Base-by-base conservation (phyloP, 2,113 vertebrate genomes). In the Glaucidium brasilianum region DNA sequence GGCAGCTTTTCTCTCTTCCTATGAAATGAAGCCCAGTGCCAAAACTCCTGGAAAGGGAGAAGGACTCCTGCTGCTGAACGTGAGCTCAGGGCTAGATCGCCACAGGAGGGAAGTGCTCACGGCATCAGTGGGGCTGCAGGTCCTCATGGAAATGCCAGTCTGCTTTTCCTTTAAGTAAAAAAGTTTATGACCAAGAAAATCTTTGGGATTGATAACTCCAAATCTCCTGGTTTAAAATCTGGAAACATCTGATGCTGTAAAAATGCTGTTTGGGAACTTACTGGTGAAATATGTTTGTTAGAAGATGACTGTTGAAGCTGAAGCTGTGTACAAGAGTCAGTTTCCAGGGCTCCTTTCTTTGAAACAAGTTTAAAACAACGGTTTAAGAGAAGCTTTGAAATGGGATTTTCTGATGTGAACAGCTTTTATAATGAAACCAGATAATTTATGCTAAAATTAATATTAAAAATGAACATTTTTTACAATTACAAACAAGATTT, bases 231-330 rank as follows among this genome's bases (percentile, higher is more conserved):
- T 94, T 96, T 81, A 67, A 91, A n/a, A 39, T 47, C 52, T 81
- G 59, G 47, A 52, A 67, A 71, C 64, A 87, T 67, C 52, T 69
- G 83, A 81, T 81, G 73, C 64, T 85, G 68, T 77, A 59, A 73
- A 91, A 93, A 81, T 17, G 30, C 19, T 84, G 37, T 82, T 82
- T 75, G 69, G 78, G 85, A 95, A 55, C 30, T 94, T 85, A 35
- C 37, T 93, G 77, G 62, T 3, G 18, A 93, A 90, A 82, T 82
- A 62, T 59, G 89, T 94, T 62, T 85, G 56, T 92, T 87, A 91
- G 86, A 90, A 67, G 68, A 55, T 43, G 64, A 41, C 53, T 78
- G 41, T 64, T 90, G 68, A 86, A 82, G 71, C 77, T 80, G 76
- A 73, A 89, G 64, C 50, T 88, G 39, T 11, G 11, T 52, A 72